Evolutionary conservation across 2,113 vertebrate genomes (phyloP), one percentile per base, ranked within the genome.

Genomic region (Sardina pilchardus): DNA sequence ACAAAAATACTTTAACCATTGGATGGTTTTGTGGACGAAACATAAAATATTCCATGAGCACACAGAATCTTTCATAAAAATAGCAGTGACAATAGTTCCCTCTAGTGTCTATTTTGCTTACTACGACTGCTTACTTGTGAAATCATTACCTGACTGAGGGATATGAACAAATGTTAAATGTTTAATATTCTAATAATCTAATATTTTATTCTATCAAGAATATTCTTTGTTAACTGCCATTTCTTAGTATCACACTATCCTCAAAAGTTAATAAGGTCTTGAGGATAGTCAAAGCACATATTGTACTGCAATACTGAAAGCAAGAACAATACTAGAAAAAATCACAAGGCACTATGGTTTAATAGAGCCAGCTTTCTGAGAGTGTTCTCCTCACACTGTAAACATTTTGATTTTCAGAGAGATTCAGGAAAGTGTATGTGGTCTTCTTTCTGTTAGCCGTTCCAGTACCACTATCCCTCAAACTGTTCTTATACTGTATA

Each of bases 21-120:
- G 1, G 1, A 4, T 71, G 8, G 63, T 30, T 71, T 71, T 71
- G 63, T 71, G 26, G 14, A 75, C 34, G 67, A 75, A 75, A 75
- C 67, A 63, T 42, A 50, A 17, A 50, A 75, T 34, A 75, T 34
- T 75, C 30, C 9, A 16, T 34, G 9, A 75, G 4, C 67, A 78
- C 10, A 36, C 30, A 78, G 30, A 78, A 34, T 17, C 30, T 1
- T 17, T 36, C 30, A 17, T 63, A 4, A 36, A 30, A 36, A 17
- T 16, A 5, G 36, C 34, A 78, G 71, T 78, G 12, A 78, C 71
- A 78, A 36, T 36, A 78, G 71, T 6, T 36, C 71, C 71, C 71
- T 36, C 71, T 78, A 78, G 71, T 78, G 71, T 78, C 26, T 36
- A 34, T 78, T 78, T 78, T 36, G 71, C 0, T 78, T 78, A 78